phyloP scores from a whole-genome alignment of 2,797 vertebrate species.

The Tenualosa ilisha region DNA sequence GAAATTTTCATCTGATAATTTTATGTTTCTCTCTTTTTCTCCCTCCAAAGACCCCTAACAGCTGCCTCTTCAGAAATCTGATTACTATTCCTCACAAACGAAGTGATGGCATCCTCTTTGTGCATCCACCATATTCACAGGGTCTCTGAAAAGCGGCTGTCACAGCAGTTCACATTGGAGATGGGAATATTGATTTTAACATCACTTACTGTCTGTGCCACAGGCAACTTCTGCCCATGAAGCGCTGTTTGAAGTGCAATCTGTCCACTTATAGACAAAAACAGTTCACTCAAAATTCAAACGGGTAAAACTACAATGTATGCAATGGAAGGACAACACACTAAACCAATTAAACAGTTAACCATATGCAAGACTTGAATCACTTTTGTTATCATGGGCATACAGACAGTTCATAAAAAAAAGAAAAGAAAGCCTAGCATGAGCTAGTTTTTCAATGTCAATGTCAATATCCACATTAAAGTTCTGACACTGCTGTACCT shows the following conservation, averaged over 20 bases:
- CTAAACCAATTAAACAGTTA: not conserved
- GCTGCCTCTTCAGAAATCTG: not conserved
- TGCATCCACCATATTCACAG: not conserved
- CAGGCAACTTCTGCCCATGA: not conserved
- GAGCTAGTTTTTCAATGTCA: not conserved
- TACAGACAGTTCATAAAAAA: not conserved
- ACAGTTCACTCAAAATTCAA: not conserved
- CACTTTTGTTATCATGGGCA: not conserved
- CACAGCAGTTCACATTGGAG: not conserved
- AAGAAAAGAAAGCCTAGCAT: not conserved
- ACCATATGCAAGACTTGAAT: not conserved
- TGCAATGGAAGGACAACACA: not conserved
- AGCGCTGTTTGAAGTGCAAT: not conserved
- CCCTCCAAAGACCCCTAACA: not conserved
- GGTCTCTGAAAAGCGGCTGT: not conserved
- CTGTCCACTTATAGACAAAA: not conserved
- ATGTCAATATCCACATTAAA: not conserved
- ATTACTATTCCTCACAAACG: not conserved
- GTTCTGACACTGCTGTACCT: not conserved
- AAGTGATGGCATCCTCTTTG: not conserved
- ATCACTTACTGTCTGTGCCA: not conserved
- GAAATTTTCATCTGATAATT: slow-evolving; percentile 7
- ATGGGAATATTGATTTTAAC: not conserved
- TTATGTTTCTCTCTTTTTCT: not conserved
- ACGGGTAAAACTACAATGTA: not conserved